Base-by-base conservation (phyloP, 2,888 invertebrate genomes). In the Trichacis sp. region DNA sequence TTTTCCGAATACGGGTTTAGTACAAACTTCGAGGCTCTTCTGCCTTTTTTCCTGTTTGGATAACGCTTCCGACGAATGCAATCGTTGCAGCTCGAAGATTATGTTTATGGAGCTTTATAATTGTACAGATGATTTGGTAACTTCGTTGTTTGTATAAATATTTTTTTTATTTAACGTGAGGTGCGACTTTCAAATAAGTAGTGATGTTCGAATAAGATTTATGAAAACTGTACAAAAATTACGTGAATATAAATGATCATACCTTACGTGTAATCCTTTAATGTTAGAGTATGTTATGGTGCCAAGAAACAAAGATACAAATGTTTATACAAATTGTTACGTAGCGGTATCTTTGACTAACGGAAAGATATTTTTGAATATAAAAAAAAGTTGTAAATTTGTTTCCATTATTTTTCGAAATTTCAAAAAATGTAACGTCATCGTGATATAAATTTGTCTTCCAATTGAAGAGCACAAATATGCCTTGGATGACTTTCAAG, bases 371-470 rank as follows among this genome's bases (percentile, higher is more conserved):
- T 9, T 33, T 33, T n/a, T 9, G 33, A n/a, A n/a, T 11, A 9
- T 33, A 33, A 11, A n/a, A 33, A 6, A 33, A n/a, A 33, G n/a
- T n/a, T 33, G 33, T 33, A 33, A 33, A 33, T 11, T 9, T 15
- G 40, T 40, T 40, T 15, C 5, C 15, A 40, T 40, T 33, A 12
- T 40, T 40, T 40, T 40, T 40, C 5, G 15, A 12, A 9, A 5
- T 40, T 15, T 40, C 14, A 5, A 15, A 12, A 40, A 40, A 33
- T 33, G 33, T 33, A 6, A 33, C 12, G 12, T 40, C 15, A 15
- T 40, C 40, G 40, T 40, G 40, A 40, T 40, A 15, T 4, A 40
- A 40, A 40, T 5, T 12, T 15, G 40, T 40, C 40, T 40, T 40
- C 40, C 40, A 40, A 15, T 40, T 15, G 15, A 15, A 12, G 14